A percentile compares a stretch with the other conserved stretches of the same genome.
These are phyloP conservation scores for Clarias macrocephalus DNA, from an alignment of 2,113 vertebrate species.

Conservation along the genomic window DNA sequence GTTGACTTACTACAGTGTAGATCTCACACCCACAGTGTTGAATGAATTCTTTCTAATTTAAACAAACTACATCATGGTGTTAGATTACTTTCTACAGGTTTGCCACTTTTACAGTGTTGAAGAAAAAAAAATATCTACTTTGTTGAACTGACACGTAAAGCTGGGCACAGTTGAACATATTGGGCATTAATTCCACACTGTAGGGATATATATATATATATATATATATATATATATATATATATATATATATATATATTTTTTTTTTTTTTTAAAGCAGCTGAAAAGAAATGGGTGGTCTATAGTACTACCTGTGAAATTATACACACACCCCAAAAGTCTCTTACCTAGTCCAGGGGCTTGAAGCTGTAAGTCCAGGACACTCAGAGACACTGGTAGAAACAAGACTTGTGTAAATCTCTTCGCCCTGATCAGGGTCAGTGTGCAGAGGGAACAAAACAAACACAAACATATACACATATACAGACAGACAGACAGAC, in stretches of 20 bases:
- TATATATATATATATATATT: no score
- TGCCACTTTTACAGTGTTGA: not conserved
- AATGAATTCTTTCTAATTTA: not conserved
- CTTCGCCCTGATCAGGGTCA: slow-evolving; percentile 24
- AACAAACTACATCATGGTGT: not conserved
- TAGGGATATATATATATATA: no score
- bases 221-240: no score
- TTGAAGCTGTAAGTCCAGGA: slow-evolving; percentile 3
- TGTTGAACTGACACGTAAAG: not conserved
- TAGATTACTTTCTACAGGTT: not conserved
- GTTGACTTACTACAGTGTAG: not conserved
- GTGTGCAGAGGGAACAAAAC: slow-evolving; percentile 15
- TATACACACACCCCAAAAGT: slow-evolving; percentile 6
- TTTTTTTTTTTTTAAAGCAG: no score
- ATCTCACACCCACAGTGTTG: not conserved
- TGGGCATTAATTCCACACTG: not conserved
- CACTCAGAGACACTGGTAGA: not conserved
- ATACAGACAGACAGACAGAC: not conserved
- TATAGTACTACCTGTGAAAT: slow-evolving; percentile 39
- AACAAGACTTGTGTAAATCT: slow-evolving; percentile 24
- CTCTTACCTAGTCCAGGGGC: slow-evolving; percentile 23
- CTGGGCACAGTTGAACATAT: not conserved
- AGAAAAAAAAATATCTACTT: not conserved
- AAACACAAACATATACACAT: not conserved
- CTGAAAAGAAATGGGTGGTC: not conserved